Base-by-base conservation (phyloP, 2,888 invertebrate genomes). In the Agrochola circellaris region DNA sequence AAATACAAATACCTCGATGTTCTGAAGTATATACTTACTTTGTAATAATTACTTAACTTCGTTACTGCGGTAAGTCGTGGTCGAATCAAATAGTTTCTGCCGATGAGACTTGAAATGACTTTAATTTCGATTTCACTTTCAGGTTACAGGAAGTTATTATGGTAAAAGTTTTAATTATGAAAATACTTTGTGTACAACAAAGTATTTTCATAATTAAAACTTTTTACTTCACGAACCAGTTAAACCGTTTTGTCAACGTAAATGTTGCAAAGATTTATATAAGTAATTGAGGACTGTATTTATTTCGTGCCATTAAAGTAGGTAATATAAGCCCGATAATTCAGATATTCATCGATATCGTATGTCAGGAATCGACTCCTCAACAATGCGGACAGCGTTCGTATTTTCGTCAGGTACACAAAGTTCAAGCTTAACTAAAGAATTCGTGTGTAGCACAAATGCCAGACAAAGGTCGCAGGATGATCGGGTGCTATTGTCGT, bases 381-480 rank as follows among this genome's bases (percentile, higher is more conserved):
- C 85, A 92, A 90, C 86, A 91, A 95, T 94, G 93, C 93, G 93
- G 92, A 93, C 92, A 91, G 91, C 91, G 90, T 91, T 91, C 88
- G 86, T 90, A 87, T 91, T 91, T 91, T 89, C 88, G 88, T 88
- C 80, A 85, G 84, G 89, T 89, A 92, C 77, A 72, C 67, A 88
- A 93, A 93, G 94, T 93, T 94, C 93, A 95, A 92, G 90, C 93
- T 93, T 93, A 93, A 90, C 91, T 88, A 89, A 92, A 92, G 92
- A 92, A 92, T 93, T 90, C 90, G 90, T 92, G 91, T 90, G 90
- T 87, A 87, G 88, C 87, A 90, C 87, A 95, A 96, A 96, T 95
- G 95, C 93, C 95, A 95, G 91, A 45, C 89, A 95, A 96, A 96
- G 95, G 95, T 95, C 94, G 89, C 83, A 84, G 83, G 87, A 90